Conservation (phyloP, 2,888 invertebrate genomes). For the Ametastegia equiseti region DNA sequence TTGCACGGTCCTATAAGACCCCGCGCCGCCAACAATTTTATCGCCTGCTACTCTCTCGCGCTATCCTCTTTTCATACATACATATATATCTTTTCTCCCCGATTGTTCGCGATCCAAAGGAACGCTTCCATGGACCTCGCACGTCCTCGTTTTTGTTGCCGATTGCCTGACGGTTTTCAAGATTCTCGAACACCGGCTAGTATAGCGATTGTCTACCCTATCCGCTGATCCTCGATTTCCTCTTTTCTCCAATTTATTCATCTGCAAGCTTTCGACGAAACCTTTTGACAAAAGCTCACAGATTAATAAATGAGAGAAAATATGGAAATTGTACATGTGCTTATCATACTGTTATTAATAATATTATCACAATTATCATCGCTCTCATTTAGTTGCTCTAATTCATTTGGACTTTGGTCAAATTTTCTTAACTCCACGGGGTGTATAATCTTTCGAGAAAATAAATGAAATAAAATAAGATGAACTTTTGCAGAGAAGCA, state of each 20-base stretch:
- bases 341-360: too few species aligned
- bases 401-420: background rate
- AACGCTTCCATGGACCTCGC: background rate
- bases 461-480: background rate
- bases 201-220: conserved; percentile 8
- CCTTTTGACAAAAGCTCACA: too few species aligned
- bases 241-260: conserved; percentile 1
- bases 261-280: background rate
- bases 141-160: background rate
- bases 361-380: too few species aligned
- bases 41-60: background rate
- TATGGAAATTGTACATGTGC: too few species aligned
- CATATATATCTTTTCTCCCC: background rate
- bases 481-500: background rate
- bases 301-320: too few species aligned
- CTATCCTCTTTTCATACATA: background rate
- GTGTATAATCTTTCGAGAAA: too few species aligned
- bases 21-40: conserved; percentile 36
- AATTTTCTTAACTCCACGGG: too few species aligned
- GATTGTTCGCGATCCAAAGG: conserved; percentile 6
- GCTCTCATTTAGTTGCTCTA: too few species aligned
- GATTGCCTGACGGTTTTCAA: background rate
- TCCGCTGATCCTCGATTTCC: background rate
- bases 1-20: background rate
- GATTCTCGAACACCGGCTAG: conserved; percentile 11